These are phyloP conservation scores for Thereuonema tuberculata DNA, from an alignment of 1,140 invertebrate genomes.

Conservation along the genomic window DNA sequence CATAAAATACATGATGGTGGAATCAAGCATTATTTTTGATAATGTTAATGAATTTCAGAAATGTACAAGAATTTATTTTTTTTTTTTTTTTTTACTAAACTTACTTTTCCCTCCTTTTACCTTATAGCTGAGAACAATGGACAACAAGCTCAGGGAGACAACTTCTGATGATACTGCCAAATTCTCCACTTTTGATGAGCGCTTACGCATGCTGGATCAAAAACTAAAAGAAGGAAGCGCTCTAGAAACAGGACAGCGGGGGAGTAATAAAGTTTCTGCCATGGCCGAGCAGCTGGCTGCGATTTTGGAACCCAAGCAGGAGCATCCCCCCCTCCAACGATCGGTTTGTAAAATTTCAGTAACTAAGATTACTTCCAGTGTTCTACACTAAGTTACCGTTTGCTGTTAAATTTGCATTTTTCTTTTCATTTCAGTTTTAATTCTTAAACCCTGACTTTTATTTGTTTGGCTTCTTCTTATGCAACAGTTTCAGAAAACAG, in stretches of 20 bases:
- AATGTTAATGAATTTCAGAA: too few relatives aligned
- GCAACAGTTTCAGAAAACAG: too few relatives aligned
- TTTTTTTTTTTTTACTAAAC: too few relatives aligned
- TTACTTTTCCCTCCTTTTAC: too few relatives aligned
- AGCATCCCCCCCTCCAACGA: conserved; percentile 9
- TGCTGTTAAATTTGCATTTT: neutral
- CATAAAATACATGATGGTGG: too few relatives aligned
- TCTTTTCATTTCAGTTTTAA: too few relatives aligned
- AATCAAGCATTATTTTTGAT: too few relatives aligned
- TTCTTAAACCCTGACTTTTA: neutral
- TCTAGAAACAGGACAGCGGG: conserved; percentile 46
- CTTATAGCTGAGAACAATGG: conserved; percentile 58
- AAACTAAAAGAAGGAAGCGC: conserved; percentile 63
- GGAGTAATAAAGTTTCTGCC: conserved; percentile 70
- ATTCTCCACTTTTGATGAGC: conserved; percentile 61
- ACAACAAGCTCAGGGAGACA: conserved; percentile 52
- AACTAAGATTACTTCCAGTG: too few relatives aligned
- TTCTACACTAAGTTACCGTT: too few relatives aligned
- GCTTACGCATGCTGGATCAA: conserved; percentile 58
- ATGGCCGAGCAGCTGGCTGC: conserved; percentile 63
- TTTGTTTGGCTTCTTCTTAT: too few relatives aligned
- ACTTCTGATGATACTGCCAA: conserved; percentile 33
- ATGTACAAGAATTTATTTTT: too few relatives aligned
- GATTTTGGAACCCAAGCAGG: conserved; percentile 14
- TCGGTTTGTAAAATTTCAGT: conserved; percentile 12